Evolutionary conservation across 2,113 vertebrate species (phyloP).

Genomic region (Lagenorhynchus albirostris): DNA sequence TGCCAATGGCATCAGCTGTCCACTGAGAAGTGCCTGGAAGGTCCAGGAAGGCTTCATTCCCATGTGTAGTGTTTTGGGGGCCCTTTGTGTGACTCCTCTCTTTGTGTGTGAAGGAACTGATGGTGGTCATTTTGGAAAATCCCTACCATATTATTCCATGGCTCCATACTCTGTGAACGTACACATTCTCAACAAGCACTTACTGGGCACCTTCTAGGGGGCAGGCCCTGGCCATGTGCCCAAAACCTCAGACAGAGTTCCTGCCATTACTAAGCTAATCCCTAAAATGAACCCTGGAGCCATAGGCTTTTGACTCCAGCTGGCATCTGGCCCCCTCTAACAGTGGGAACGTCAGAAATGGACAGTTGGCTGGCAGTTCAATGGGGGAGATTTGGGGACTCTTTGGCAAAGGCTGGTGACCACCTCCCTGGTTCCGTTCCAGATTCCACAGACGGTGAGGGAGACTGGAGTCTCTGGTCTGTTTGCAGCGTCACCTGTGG

Average conservation of each 20-base stretch:
- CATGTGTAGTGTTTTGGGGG: not conserved
- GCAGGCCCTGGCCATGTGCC: not conserved
- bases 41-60: not conserved
- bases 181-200: not conserved
- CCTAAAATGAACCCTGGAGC: not conserved
- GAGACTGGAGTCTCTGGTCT: slow-evolving; percentile 97
- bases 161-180: not conserved
- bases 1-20: not conserved
- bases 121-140: not conserved
- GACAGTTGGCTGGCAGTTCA: not conserved
- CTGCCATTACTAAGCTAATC: not conserved
- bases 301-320: not conserved
- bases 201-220: not conserved
- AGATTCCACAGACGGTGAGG: slow-evolving; percentile 95
- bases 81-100: not conserved
- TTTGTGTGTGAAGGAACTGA: not conserved
- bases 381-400: not conserved
- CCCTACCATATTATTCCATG: not conserved
- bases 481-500: slow-evolving; percentile 94
- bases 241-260: not conserved
- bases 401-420: not conserved
- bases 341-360: not conserved
- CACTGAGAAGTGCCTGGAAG: not conserved
- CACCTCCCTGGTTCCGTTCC: slow-evolving; percentile 47
- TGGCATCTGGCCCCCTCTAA: not conserved